Evolutionary conservation across 2,113 vertebrate species (phyloP).

Genomic region (Phoenicopterus ruber): DNA sequence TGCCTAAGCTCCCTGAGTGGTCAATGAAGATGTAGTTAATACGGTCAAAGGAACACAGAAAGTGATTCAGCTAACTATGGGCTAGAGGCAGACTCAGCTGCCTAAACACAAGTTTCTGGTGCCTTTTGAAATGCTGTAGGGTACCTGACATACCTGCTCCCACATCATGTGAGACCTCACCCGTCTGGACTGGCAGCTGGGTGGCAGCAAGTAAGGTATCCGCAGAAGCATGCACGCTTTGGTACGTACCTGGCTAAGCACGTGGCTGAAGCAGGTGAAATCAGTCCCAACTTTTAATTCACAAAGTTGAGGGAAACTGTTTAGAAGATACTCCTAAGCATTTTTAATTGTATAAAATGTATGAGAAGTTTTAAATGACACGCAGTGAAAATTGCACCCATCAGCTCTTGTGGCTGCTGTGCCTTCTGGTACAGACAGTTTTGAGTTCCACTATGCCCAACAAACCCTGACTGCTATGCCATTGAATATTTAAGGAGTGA

Average conservation of each 20-base stretch:
- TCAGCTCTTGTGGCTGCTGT: not conserved
- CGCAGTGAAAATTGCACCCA: not conserved
- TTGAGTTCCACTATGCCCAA: not conserved
- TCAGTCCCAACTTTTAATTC: not conserved
- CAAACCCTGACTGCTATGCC: not conserved
- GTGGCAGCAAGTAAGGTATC: not conserved
- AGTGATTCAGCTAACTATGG: not conserved
- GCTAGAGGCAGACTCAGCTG: not conserved
- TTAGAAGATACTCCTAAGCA: not conserved
- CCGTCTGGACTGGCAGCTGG: not conserved
- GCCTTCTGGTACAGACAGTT: not conserved
- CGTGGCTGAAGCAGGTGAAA: not conserved
- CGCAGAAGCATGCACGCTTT: not conserved
- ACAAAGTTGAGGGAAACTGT: not conserved
- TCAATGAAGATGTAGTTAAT: not conserved
- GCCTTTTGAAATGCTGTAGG: not conserved
- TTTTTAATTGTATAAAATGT: not conserved
- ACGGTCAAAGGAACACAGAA: not conserved
- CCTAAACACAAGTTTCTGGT: not conserved
- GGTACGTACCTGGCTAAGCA: not conserved
- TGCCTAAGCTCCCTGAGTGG: not conserved
- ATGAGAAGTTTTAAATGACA: not conserved
- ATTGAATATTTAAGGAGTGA: not conserved
- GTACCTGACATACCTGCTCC: not conserved
- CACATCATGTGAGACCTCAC: not conserved